These are phyloP conservation scores for Cyrtodaria siliqua DNA, from an alignment of 2,888 invertebrate species.

Conservation along the genomic window DNA sequence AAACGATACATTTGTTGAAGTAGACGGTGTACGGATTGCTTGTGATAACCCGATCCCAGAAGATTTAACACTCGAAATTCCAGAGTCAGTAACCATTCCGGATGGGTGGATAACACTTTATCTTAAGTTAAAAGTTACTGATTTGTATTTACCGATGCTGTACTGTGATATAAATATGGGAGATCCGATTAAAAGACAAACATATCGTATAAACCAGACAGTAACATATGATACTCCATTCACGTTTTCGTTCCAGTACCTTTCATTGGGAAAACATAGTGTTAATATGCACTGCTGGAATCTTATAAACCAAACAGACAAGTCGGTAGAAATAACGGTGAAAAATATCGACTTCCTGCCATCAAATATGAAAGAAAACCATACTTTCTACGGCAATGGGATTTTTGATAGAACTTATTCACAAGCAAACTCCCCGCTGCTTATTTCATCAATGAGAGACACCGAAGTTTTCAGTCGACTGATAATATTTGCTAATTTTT, in stretches of 20 bases:
- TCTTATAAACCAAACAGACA: conserved; percentile 38
- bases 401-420: conserved; percentile 68
- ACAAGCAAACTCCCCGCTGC: conserved; percentile 48
- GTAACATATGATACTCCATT: conserved; percentile 52
- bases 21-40: conserved; percentile 47
- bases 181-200: conserved; percentile 42
- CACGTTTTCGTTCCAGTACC: conserved; percentile 54
- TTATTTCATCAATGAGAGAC: conserved; percentile 58
- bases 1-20: conserved; percentile 56
- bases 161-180: conserved; percentile 52
- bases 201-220: conserved; percentile 18
- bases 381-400: no score
- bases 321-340: conserved; percentile 31
- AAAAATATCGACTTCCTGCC: conserved; percentile 56
- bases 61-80: conserved; percentile 25
- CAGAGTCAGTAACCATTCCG: conserved; percentile 40
- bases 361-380: no score
- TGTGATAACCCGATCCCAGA: conserved; percentile 59
- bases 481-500: conserved; percentile 40
- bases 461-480: conserved; percentile 61
- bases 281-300: conserved; percentile 61
- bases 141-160: conserved; percentile 43
- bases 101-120: conserved; percentile 38
- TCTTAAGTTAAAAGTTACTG: conserved; percentile 29
- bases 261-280: conserved; percentile 57